Percentiles rank a stretch among this genome's conserved stretches.
These are phyloP conservation scores for Vultur gryphus DNA, from an alignment of 2,797 vertebrate genomes.

Conservation along the genomic window DNA sequence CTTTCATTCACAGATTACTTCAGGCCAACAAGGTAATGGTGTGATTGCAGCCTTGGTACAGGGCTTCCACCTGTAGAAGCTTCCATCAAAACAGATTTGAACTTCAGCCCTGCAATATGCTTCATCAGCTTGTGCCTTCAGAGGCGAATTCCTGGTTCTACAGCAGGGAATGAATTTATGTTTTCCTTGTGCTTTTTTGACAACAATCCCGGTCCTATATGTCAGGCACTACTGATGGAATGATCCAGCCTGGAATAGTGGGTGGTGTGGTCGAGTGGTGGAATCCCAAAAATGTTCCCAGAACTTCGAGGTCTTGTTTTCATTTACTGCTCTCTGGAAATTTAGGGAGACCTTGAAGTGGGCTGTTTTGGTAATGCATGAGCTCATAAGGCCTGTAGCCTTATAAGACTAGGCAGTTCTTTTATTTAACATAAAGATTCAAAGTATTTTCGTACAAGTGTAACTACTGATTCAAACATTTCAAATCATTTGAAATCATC, in stretches of 20 bases:
- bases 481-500: slow-evolving; percentile 10
- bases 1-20: background rate
- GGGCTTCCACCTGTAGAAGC: background rate
- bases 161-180: background rate
- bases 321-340: background rate
- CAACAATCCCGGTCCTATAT: background rate
- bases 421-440: slow-evolving; percentile 46
- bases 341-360: background rate
- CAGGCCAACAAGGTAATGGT: background rate
- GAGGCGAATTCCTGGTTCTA: background rate
- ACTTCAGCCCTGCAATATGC: background rate
- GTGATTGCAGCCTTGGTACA: background rate
- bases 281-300: background rate
- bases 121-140: background rate
- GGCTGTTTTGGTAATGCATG: background rate
- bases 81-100: background rate
- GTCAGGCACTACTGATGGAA: background rate
- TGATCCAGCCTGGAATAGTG: background rate
- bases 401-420: slow-evolving; percentile 17
- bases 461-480: background rate
- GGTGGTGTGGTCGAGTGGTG: background rate
- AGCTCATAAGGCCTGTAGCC: background rate
- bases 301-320: background rate
- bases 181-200: background rate
- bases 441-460: slow-evolving; percentile 6